Conservation (phyloP, 1,140 invertebrate genomes). For the Philotrypesis tridentata region DNA sequence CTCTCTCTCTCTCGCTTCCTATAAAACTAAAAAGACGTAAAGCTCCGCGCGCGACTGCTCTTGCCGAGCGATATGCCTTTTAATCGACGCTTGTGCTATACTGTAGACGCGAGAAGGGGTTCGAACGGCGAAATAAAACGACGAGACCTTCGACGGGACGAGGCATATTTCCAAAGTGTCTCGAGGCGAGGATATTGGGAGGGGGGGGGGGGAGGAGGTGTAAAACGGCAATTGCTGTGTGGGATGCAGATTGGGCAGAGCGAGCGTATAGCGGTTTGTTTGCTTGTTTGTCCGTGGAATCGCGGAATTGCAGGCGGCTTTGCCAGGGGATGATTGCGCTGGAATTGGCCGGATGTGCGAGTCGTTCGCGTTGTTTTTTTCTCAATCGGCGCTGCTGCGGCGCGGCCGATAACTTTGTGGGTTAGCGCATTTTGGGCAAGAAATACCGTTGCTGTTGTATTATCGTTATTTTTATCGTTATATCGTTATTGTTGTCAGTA, state of each 20-base stretch:
- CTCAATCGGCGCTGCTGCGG: too few relatives aligned
- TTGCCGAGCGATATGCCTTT: neutral
- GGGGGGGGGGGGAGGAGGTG: neutral
- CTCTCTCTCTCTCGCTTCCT: neutral
- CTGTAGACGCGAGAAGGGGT: neutral
- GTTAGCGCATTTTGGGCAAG: too few relatives aligned
- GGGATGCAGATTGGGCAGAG: neutral
- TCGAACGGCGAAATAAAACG: neutral
- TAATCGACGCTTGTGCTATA: neutral
- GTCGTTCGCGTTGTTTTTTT: neutral
- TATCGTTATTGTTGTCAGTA: too few relatives aligned
- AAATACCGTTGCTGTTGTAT: too few relatives aligned
- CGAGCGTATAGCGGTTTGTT: neutral
- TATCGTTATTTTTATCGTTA: too few relatives aligned
- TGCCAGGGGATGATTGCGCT: neutral
- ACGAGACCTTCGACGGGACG: too few relatives aligned
- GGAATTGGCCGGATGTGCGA: too few relatives aligned
- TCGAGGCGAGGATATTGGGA: too few relatives aligned
- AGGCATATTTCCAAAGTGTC: neutral
- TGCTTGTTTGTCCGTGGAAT: neutral
- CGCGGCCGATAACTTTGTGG: too few relatives aligned
- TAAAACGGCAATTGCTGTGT: too few relatives aligned
- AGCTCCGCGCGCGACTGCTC: neutral
- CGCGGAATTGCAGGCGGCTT: neutral
- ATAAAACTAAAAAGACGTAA: constrained; percentile 4